These are phyloP conservation scores for Scaptomyza graminum DNA, from an alignment of 1,140 invertebrate species.

Conservation along the genomic window DNA sequence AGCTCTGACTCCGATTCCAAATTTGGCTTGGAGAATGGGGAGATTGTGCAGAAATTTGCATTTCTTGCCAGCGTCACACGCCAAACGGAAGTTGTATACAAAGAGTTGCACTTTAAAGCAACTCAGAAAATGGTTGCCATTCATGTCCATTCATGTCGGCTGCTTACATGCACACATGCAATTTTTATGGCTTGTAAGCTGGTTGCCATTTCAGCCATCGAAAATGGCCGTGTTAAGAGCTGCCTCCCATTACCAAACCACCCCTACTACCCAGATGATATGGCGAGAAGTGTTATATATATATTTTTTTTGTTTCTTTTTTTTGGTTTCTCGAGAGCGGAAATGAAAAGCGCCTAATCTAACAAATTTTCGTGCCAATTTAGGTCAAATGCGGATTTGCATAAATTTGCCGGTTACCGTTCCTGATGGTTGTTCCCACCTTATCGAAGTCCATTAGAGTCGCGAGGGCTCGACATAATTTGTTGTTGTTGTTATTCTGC, in stretches of 20 bases:
- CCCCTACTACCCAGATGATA: slow-evolving; percentile 2
- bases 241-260: background rate
- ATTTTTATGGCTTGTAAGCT: slow-evolving; percentile 74
- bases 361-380: slow-evolving; percentile 81
- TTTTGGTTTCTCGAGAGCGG: slow-evolving; percentile 43
- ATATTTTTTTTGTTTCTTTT: background rate
- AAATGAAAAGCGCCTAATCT: slow-evolving; percentile 78
- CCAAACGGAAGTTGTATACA: slow-evolving; percentile 82
- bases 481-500: slow-evolving; percentile 19
- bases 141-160: slow-evolving; percentile 50
- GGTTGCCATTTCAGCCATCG: slow-evolving; percentile 55
- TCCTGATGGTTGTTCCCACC: slow-evolving; percentile 63
- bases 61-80: slow-evolving; percentile 73
- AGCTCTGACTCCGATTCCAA: slow-evolving; percentile 2
- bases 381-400: slow-evolving; percentile 80
- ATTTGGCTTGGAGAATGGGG: background rate
- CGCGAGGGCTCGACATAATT: slow-evolving; percentile 52
- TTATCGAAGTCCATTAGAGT: slow-evolving; percentile 78
- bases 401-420: slow-evolving; percentile 63
- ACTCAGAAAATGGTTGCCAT: slow-evolving; percentile 62
- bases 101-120: slow-evolving; percentile 79
- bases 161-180: slow-evolving; percentile 64
- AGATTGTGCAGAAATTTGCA: slow-evolving; percentile 72
- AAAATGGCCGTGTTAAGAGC: slow-evolving; percentile 51
- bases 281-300: slow-evolving; percentile 27